Evolutionary conservation across 2,797 vertebrate species (phyloP).

Genomic region (Tragelaphus eurycerus): DNA sequence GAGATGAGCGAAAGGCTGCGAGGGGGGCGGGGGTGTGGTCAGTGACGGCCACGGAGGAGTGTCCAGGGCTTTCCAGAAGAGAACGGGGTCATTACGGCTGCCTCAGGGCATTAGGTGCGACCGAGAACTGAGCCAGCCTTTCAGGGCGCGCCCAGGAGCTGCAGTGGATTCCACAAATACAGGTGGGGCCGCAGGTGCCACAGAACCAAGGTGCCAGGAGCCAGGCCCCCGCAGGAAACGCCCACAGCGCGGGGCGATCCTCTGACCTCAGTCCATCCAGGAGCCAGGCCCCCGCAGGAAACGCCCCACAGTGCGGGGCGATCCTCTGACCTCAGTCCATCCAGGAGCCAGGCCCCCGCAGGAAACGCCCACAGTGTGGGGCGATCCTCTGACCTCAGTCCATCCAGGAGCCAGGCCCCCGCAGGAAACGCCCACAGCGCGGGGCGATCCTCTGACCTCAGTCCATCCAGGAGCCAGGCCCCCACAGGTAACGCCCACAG

Average conservation of each 20-base stretch:
- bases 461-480: background rate
- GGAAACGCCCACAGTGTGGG: no score
- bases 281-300: no score
- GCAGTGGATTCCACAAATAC: background rate
- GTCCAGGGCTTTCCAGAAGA: background rate
- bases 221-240: no score
- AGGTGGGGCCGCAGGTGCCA: background rate
- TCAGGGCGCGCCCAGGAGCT: background rate
- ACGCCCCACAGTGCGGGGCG: no score
- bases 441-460: no score
- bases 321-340: no score
- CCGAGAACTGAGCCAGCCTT: background rate
- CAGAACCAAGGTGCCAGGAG: background rate
- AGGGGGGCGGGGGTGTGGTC: background rate
- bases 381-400: no score
- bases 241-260: no score
- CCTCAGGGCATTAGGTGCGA: background rate
- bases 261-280: no score
- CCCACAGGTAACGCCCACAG: accelerated
- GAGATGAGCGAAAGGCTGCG: background rate
- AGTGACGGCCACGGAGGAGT: background rate
- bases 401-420: no score
- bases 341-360: no score
- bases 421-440: no score
- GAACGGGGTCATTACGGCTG: background rate